Base-by-base conservation (phyloP, 53 echinoderm and acorn worm species). In the Echinometra lucunter region DNA sequence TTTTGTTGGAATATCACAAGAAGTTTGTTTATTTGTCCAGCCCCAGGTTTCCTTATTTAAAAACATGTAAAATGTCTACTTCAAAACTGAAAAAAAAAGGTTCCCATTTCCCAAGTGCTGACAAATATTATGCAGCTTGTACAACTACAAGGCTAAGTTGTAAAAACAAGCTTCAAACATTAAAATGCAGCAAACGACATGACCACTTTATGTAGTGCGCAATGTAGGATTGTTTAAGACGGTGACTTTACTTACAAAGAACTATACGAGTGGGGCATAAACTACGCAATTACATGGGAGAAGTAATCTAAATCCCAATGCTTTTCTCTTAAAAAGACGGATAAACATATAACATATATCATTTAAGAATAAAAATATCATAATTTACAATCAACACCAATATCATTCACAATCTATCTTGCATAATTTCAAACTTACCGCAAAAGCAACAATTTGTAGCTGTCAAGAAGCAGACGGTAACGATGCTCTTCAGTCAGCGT, bases 31-130 rank as follows among this genome's bases (percentile, higher is more conserved):
- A 66, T 66, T 66, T 66, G 66, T 66, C 66, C 66, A 66, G 66
- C 66, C 66, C 66, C 66, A 66, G 66, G 66, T 66, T 66, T 66
- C 66, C 66, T 66, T 66, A 66, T 66, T 66, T 66, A 66, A 66
- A 66, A 66, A 66, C 66, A 66, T 66, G 66, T 66, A 66, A 66
- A 66, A 66, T 66, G 66, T 66, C 66, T 66, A 66, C 66, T 66
- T 66, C 66, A 66, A 66, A 66, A 66, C 66, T 66, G 66, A n/a
- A 66, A 66, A 66, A 66, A 66, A 66, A 66, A 56, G 15, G 66
- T 66, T 66, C 66, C 66, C 66, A 66, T 66, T 66, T 66, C 66
- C 66, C 66, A 66, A 66, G 66, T 66, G 66, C 66, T 66, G 66
- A 66, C 66, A 66, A 66, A 66, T 66, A 66, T 66, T 66, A 66